Base-by-base conservation (phyloP, 1,140 invertebrate species). In the Monochamus saltuarius region DNA sequence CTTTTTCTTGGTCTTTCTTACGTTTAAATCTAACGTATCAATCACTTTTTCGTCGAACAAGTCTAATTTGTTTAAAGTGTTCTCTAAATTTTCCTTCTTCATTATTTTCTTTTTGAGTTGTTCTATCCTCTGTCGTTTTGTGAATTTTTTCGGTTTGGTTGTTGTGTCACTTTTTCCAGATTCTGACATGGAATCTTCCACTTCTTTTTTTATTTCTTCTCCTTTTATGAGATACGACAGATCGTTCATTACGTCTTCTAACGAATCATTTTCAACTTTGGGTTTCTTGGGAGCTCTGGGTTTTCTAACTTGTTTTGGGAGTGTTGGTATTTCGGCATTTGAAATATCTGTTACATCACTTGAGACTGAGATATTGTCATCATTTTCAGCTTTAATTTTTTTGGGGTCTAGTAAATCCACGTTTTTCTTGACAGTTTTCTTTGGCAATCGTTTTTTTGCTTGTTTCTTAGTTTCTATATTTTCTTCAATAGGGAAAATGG, bases 11-110 rank as follows among this genome's bases (percentile, higher is more conserved):
- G 65, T 49, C 53, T 69, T 73, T 7, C 45, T 50, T 9, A 77
- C 74, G 46, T 75, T 75, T 19, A 77, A 65, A 66, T 76, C 73
- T 40, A 77, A 59, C 59, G 60, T 67, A 52, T 77, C 74, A 17
- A 75, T 75, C 7, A 76, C 52, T 61, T 75, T 69, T 36, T 56
- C 54, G 46, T 68, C 66, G 0, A 63, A 63, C 14, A 64, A 57
- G 22, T 70, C 71, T 14, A 73, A 40, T 38, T 66, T 63, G 43
- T 59, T 69, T 37, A 70, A 42, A 1, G 66, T 64, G 36, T 70
- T 74, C 56, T 71, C 73, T 9, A 73, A 63, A 50, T 73, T 72
- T 53, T 75, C 71, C 50, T 74, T 71, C 50, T 73, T 75, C 16
- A 64, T 58, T 8, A 62, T 46, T 29, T 56, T 55, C 40, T 66